Base-by-base conservation (phyloP, 2,888 invertebrate genomes). In the Leptopilina drosophilae region DNA sequence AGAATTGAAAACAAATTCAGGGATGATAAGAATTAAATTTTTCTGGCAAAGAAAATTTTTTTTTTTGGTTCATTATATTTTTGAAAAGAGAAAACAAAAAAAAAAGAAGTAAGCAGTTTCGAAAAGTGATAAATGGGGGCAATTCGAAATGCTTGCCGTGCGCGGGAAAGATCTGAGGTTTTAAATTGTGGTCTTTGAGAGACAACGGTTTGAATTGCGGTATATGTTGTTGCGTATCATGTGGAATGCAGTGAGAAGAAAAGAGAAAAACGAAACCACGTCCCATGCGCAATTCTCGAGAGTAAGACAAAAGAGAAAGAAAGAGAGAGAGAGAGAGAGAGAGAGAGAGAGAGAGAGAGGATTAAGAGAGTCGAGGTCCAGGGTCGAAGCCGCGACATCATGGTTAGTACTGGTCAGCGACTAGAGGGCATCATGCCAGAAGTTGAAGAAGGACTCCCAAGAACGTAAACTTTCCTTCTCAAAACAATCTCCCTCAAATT, bases 321-420 rank as follows among this genome's bases (percentile, higher is more conserved):
- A 20, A 20, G 33, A 42, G 4, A 76, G 53, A 33, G 5, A 5
- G 12, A 62, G 40, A 46, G 1, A 33, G 40, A 42, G n/a, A 14
- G 5, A 56, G 5, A 75, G 62, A 59, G 26, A n/a, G 42, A 67
- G 40, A 78, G 67, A 62, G 15, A 42, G n/a, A 78, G 62, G 77
- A 67, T 20, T 20, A 84, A 84, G 85, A 86, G 80, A 80, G 82
- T 69, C 80, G 79, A 78, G 84, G 84, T 81, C 83, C 85, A 85
- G 85, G 85, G 84, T 85, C 86, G 87, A 84, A 85, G 84, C 85
- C 83, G 87, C 84, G 84, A 84, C 87, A 85, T 84, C 8, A 49
- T 11, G 49, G 49, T 49, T 49, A 49, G 49, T 49, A 49, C 49
- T 84, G 87, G 88, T 85, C 87, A 85, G 87, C 83, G 82, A 85